phyloP scores from a whole-genome alignment of 2,888 invertebrate genomes.

The Drosophila differens region DNA sequence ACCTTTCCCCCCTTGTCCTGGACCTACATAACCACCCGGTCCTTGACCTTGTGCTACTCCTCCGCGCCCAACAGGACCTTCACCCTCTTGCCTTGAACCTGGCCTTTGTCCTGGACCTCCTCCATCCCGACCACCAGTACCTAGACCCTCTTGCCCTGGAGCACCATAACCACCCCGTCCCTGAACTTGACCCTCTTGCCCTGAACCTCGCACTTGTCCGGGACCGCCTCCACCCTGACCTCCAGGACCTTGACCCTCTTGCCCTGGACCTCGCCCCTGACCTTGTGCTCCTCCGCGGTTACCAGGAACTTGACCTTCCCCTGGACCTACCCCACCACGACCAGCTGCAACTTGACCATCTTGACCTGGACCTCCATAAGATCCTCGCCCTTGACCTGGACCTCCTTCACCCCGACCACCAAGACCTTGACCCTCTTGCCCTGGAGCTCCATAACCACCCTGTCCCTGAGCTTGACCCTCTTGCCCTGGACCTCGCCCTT shows the following conservation, averaged over 20 bases:
- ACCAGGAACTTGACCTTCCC: neutral
- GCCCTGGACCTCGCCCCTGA: neutral
- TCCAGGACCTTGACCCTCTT: neutral
- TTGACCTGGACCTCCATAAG: neutral
- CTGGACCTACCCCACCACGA: neutral
- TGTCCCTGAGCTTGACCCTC: neutral
- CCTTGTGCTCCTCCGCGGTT: neutral
- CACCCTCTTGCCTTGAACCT: neutral
- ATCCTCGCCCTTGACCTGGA: neutral
- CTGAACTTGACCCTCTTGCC: neutral
- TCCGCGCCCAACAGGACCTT: neutral
- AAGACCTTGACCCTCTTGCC: neutral
- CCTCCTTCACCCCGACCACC: neutral
- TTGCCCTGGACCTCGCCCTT: neutral
- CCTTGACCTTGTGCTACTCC: neutral
- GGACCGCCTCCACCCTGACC: neutral
- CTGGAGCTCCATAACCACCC: constrained; percentile 1
- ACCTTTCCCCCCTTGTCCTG: neutral
- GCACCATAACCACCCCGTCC: neutral
- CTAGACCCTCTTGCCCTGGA: neutral
- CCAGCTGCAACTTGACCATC: neutral
- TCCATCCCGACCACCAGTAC: too few species aligned
- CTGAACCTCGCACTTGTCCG: neutral
- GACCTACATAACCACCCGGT: neutral
- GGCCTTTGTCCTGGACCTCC: neutral